Conservation (phyloP, 1,140 invertebrate species). For the Vanessa atalanta region DNA sequence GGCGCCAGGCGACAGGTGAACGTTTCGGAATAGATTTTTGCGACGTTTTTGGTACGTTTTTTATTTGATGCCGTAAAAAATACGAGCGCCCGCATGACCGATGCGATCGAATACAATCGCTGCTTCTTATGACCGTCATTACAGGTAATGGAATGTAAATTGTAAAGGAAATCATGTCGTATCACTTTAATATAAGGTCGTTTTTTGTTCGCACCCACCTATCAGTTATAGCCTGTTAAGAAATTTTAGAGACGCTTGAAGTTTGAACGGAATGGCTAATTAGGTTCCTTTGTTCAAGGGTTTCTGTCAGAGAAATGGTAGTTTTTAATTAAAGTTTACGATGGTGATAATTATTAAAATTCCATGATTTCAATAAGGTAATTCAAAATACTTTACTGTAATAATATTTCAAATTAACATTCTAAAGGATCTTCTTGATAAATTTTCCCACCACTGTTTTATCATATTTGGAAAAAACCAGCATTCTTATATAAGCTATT, state of each 20-base stretch:
- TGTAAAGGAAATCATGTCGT: conserved; percentile 38
- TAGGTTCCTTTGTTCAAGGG: conserved; percentile 26
- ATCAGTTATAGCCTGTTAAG: conserved; percentile 34
- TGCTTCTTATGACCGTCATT: conserved; percentile 46
- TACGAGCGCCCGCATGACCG: conserved; percentile 44
- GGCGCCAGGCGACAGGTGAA: neutral
- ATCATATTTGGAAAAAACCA: too few relatives aligned
- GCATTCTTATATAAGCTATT: too few relatives aligned
- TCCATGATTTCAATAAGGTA: too few relatives aligned
- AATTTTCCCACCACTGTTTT: too few relatives aligned
- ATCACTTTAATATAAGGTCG: conserved; percentile 14
- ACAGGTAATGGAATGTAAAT: conserved; percentile 44
- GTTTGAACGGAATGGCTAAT: conserved; percentile 37
- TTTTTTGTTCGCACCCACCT: conserved; percentile 28
- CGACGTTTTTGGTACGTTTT: conserved; percentile 39
- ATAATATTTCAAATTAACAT: too few relatives aligned
- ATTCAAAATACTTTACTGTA: too few relatives aligned
- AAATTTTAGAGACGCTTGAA: conserved; percentile 30
- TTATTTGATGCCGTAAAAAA: conserved; percentile 46
- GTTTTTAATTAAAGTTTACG: conserved; percentile 10
- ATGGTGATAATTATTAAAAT: conserved; percentile 5
- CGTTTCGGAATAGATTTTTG: neutral
- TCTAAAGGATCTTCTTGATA: too few relatives aligned
- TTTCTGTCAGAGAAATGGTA: conserved; percentile 23
- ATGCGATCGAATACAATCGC: conserved; percentile 52